A percentile compares a stretch with the other conserved stretches of the same genome.
phyloP scores from a whole-genome alignment of 1,140 invertebrate species.

The Matsumurasca onukii region DNA sequence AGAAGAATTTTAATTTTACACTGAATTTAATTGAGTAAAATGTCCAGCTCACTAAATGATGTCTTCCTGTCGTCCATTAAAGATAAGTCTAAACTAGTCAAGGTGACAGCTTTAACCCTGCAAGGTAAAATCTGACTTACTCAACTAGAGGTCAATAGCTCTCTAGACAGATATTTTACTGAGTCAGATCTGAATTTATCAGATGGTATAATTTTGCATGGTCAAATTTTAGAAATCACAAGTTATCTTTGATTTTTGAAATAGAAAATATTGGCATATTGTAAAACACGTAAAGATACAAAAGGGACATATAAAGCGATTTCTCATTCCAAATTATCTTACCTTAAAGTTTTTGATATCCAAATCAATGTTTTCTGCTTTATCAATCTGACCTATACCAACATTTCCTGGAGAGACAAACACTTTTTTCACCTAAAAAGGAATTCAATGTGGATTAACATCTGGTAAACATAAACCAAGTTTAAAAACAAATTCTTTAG shows the following conservation, averaged over 20 bases:
- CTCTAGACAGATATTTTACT: background rate
- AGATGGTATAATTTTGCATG: background rate
- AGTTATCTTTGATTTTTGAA: background rate
- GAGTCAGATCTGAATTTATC: background rate
- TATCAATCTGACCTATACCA: slow-evolving; percentile 69
- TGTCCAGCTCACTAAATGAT: too few species aligned
- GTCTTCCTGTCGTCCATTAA: too few species aligned
- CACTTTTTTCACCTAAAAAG: slow-evolving; percentile 61
- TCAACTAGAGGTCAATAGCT: too few species aligned
- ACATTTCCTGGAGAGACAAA: slow-evolving; percentile 89
- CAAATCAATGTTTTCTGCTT: slow-evolving; percentile 63
- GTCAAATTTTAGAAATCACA: background rate
- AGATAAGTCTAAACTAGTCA: too few species aligned
- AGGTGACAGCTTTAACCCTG: too few species aligned
- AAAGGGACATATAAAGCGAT: background rate
- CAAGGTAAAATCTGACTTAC: too few species aligned
- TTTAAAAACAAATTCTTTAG: too few species aligned
- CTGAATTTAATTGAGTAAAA: too few species aligned
- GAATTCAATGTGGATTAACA: too few species aligned
- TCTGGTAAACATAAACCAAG: too few species aligned
- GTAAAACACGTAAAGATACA: background rate
- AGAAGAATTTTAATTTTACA: too few species aligned
- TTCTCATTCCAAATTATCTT: slow-evolving; percentile 44
- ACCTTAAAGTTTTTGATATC: slow-evolving; percentile 69
- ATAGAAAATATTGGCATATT: background rate